A percentile compares a stretch with the other conserved stretches of the same genome.
phyloP scores from a whole-genome alignment of 2,888 invertebrate species.

The Melieria picta region DNA sequence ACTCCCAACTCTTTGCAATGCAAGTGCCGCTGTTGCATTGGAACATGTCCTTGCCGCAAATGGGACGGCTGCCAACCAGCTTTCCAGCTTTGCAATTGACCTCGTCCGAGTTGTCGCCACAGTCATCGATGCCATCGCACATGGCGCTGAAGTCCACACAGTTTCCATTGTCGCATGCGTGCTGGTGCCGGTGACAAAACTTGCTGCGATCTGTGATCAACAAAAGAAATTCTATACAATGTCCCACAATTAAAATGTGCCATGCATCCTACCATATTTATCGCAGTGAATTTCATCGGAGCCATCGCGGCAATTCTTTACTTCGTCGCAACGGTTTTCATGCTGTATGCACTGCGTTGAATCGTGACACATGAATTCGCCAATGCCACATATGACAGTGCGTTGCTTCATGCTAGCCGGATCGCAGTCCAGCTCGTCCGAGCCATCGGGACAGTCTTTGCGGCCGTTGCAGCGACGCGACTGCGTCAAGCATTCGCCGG shows the following conservation, averaged over 20 bases:
- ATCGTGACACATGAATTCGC: conserved; percentile 69
- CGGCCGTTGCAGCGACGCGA: conserved; percentile 69
- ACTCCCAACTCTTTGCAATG: conserved; percentile 74
- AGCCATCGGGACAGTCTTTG: conserved; percentile 70
- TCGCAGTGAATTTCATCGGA: conserved; percentile 71
- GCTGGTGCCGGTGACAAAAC: conserved; percentile 67
- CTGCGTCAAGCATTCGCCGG: conserved; percentile 70
- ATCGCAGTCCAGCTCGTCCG: conserved; percentile 69
- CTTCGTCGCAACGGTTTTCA: conserved; percentile 67
- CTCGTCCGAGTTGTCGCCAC: conserved; percentile 72
- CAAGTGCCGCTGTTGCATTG: conserved; percentile 77
- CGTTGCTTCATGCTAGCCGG: conserved; percentile 56
- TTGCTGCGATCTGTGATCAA: conserved; percentile 43
- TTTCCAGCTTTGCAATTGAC: conserved; percentile 59
- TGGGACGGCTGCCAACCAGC: conserved; percentile 2
- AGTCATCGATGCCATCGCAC: conserved; percentile 70
- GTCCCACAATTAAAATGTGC: not conserved
- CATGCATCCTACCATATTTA: conserved; percentile 55
- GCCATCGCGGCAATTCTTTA: conserved; percentile 69
- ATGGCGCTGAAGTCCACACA: conserved; percentile 67
- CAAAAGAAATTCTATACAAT: not conserved
- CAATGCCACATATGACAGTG: conserved; percentile 61
- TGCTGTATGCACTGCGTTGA: conserved; percentile 68
- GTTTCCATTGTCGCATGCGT: conserved; percentile 67
- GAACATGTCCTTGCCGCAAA: conserved; percentile 68